These are phyloP conservation scores for Eurystomus glaucurus DNA, from an alignment of 2,797 vertebrate species.

Conservation along the genomic window DNA sequence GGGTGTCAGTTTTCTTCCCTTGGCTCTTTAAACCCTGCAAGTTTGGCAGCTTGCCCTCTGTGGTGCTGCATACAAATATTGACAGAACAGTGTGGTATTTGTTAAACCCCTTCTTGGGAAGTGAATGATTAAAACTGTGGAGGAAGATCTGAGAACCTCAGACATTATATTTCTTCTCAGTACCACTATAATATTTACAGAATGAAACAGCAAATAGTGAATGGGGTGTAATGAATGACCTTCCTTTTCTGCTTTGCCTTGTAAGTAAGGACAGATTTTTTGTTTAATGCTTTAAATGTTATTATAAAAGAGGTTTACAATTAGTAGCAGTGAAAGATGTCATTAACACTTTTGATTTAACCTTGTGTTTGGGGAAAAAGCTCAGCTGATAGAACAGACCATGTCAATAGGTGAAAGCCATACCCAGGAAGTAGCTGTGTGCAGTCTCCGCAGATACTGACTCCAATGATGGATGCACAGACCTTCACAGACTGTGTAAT, in stretches of 20 bases:
- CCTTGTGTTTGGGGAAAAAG: conserved; percentile 32
- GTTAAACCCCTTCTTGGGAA: conserved; percentile 83
- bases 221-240: conserved; percentile 78
- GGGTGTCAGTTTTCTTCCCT: conserved; percentile 83
- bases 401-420: conserved; percentile 55
- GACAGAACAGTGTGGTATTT: conserved; percentile 87
- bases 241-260: conserved; percentile 79
- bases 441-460: background rate
- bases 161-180: conserved; percentile 74
- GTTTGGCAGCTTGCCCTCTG: conserved; percentile 84
- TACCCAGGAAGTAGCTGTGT: conserved; percentile 15
- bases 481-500: background rate
- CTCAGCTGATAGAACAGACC: conserved; percentile 13
- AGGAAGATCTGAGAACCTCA: conserved; percentile 82
- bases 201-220: conserved; percentile 80
- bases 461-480: background rate
- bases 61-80: conserved; percentile 89
- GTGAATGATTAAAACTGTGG: conserved; percentile 82
- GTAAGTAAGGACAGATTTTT: conserved; percentile 83
- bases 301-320: conserved; percentile 30
- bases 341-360: conserved; percentile 56
- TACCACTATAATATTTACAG: conserved; percentile 76
- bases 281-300: conserved; percentile 66
- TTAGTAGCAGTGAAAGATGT: conserved; percentile 43
- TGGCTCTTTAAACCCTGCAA: conserved; percentile 78